A percentile compares a stretch with the other conserved stretches of the same genome.
These are phyloP conservation scores for Neotoxoptera formosana DNA, from an alignment of 1,140 invertebrate genomes.

Conservation along the genomic window DNA sequence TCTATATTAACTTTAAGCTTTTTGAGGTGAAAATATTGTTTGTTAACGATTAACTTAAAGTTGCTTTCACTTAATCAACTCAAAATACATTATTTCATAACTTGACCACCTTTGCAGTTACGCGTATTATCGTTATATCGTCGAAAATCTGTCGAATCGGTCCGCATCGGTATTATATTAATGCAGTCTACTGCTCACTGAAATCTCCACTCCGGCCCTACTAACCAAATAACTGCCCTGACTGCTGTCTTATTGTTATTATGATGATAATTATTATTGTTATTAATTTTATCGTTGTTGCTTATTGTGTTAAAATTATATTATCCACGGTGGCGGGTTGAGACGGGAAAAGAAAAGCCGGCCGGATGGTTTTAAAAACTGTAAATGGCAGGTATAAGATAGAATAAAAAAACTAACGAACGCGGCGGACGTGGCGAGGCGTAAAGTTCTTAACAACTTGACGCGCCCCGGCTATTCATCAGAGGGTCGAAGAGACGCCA, in stretches of 20 bases:
- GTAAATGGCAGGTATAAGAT: slow-evolving; percentile 26
- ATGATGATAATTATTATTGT: not conserved
- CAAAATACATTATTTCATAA: not conserved
- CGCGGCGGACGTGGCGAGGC: not conserved
- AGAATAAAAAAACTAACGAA: not conserved
- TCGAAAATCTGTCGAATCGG: not conserved
- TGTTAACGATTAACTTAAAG: not conserved
- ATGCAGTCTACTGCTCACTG: not conserved
- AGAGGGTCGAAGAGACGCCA: not conserved
- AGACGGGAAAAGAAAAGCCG: not conserved
- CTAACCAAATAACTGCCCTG: not conserved
- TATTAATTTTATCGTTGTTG: not conserved
- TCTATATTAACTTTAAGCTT: not conserved
- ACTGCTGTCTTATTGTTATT: not conserved
- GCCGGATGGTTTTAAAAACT: slow-evolving; percentile 34
- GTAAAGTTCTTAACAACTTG: slow-evolving; percentile 14
- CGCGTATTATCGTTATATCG: not conserved
- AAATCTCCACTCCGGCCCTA: not conserved
- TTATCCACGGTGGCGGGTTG: not conserved
- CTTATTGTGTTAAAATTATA: not conserved
- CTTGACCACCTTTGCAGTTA: not conserved
- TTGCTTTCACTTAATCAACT: not conserved
- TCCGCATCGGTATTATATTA: not conserved
- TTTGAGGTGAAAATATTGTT: not conserved
- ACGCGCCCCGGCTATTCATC: not conserved